These are phyloP conservation scores for Nowickia ferox DNA, from an alignment of 2,888 invertebrate genomes.

Conservation along the genomic window DNA sequence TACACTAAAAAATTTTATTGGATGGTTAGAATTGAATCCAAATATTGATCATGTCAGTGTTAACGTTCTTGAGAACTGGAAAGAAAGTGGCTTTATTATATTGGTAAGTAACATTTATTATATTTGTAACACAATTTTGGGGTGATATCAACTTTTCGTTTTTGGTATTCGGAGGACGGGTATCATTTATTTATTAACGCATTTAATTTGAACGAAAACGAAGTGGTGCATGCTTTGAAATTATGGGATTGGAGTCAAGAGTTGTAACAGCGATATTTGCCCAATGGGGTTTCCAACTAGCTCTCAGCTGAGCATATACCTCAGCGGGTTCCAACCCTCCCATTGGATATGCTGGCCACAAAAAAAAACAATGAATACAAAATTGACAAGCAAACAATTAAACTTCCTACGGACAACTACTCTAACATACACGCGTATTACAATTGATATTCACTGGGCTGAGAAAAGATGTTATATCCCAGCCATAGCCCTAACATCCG, in stretches of 20 bases:
- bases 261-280: too few relatives aligned
- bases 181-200: slow-evolving; percentile 77
- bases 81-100: slow-evolving; percentile 76
- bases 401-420: too few relatives aligned
- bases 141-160: neutral
- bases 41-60: slow-evolving; percentile 72
- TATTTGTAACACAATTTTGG: neutral
- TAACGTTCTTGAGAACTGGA: slow-evolving; percentile 75
- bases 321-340: too few relatives aligned
- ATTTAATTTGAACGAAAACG: slow-evolving; percentile 62
- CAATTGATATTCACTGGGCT: too few relatives aligned
- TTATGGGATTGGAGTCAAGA: slow-evolving; percentile 77
- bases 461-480: too few relatives aligned
- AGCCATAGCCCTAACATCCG: too few relatives aligned
- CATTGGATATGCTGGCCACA: too few relatives aligned
- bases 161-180: slow-evolving; percentile 73
- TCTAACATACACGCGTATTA: too few relatives aligned
- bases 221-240: slow-evolving; percentile 72
- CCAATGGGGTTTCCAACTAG: too few relatives aligned
- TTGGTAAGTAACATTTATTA: slow-evolving; percentile 59
- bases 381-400: too few relatives aligned
- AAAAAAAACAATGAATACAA: too few relatives aligned
- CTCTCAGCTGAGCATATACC: too few relatives aligned
- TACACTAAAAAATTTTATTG: slow-evolving; percentile 76
- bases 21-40: slow-evolving; percentile 73